Evolutionary conservation across 2,888 invertebrate genomes (phyloP).

Genomic region (Lycocerus yunnanus): DNA sequence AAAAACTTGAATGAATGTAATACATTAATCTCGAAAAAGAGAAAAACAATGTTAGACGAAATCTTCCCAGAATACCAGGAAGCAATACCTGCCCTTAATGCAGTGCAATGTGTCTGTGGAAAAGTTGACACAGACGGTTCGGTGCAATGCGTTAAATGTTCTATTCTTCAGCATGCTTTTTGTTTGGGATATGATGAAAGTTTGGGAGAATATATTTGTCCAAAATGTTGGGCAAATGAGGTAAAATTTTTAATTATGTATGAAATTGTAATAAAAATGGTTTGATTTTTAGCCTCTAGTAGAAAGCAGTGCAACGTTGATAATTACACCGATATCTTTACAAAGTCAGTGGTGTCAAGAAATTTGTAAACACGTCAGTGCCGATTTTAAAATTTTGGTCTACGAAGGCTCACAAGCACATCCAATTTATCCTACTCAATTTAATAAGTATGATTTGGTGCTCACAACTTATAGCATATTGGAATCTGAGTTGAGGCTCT

Average conservation of each 20-base stretch:
- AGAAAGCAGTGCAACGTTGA: constrained; percentile 68
- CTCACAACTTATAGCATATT: constrained; percentile 73
- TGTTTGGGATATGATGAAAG: constrained; percentile 63
- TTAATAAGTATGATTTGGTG: constrained; percentile 71
- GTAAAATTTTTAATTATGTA: constrained; percentile 27
- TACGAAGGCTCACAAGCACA: constrained; percentile 58
- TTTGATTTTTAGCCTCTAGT: constrained; percentile 53
- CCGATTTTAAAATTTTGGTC: constrained; percentile 58
- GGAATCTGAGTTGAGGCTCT: constrained; percentile 65
- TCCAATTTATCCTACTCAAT: constrained; percentile 64
- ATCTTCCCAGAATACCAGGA: constrained; percentile 23
- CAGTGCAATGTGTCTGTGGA: constrained; percentile 56
- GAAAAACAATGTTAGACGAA: constrained; percentile 47
- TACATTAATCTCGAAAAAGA: constrained; percentile 40
- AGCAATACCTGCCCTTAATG: neutral
- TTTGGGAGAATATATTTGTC: constrained; percentile 62
- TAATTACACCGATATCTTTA: constrained; percentile 71
- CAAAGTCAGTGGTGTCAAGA: constrained; percentile 75
- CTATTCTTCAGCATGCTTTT: constrained; percentile 63
- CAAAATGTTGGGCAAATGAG: constrained; percentile 65
- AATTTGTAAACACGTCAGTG: constrained; percentile 64
- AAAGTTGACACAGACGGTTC: constrained; percentile 37
- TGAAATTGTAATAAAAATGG: neutral
- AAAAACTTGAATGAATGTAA: constrained; percentile 29
- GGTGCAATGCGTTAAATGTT: constrained; percentile 62